Evolutionary conservation across 2,888 invertebrate species (phyloP), one percentile per base, ranked within the genome.

Genomic region (Tuta absoluta): DNA sequence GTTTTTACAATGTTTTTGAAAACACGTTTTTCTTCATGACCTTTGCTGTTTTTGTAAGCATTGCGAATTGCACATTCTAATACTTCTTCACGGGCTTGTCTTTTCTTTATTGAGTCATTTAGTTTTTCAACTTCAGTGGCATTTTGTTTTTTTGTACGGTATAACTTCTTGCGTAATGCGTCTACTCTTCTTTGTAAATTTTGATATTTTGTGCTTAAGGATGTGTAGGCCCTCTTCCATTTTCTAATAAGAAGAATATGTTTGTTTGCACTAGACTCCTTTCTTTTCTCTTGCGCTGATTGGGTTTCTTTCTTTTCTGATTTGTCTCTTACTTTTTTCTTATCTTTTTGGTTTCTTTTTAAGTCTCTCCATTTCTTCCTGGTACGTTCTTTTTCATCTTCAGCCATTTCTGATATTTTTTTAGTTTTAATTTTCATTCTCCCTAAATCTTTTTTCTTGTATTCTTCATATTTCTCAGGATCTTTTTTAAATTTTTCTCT

Each of bases 361-460:
- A 11, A 12, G 10, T 51, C 51, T 21, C 51, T 51, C 51, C 51
- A 51, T 21, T 51, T 51, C 12, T 51, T 51, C 12, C 51, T 19
- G 2, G 11, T 11, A 11, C 8, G 21, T 21, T 51, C 23, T 51
- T 51, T 51, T 51, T 51, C 51, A 21, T 51, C 21, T 21, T 51
- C 51, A 19, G 51, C 21, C 12, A 45, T 28, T 28, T 28, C 28
- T 28, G 28, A 28, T 28, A 28, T 41, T n/a, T n/a, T n/a, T n/a
- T n/a, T n/a, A n/a, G n/a, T n/a, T n/a, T n/a, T n/a, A n/a, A n/a
- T n/a, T n/a, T 48, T 45, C 10, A 61, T 48, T 61, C 61, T 48
- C 7, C 8, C 23, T n/a, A 61, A 17, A 48, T 49, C 45, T 61
- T 61, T 61, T 17, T 63, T 63, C 41, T 49, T 63, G 14, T 63